These are phyloP conservation scores for Nestor notabilis DNA, from an alignment of 2,113 vertebrate genomes.

Conservation along the genomic window DNA sequence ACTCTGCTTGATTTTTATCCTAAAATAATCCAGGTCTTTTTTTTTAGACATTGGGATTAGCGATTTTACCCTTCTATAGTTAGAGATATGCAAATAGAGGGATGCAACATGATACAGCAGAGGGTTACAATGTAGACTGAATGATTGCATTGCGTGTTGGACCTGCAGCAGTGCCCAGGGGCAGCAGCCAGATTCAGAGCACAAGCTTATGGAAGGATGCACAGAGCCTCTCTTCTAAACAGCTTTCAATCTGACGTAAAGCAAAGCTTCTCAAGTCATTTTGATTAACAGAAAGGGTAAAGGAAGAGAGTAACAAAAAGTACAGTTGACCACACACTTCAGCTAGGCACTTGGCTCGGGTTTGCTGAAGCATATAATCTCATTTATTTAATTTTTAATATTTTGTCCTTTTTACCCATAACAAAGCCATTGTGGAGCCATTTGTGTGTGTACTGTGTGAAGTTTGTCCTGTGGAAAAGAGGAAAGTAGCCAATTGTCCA, in stretches of 20 bases:
- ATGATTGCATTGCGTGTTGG: background rate
- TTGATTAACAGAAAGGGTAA: background rate
- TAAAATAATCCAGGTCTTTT: background rate
- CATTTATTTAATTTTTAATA: background rate
- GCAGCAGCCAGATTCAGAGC: background rate
- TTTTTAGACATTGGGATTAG: background rate
- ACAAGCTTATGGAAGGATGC: background rate
- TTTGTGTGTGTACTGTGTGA: background rate
- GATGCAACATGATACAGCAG: background rate
- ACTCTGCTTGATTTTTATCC: slow-evolving; percentile 13
- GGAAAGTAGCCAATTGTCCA: background rate
- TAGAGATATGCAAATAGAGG: background rate
- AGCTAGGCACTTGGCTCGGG: background rate
- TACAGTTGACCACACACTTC: background rate
- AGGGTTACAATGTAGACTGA: background rate
- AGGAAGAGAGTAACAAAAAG: background rate
- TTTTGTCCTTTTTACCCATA: background rate
- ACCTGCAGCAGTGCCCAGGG: background rate
- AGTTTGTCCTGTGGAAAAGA: background rate
- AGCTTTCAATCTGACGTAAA: background rate
- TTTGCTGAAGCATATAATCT: background rate
- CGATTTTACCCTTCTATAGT: background rate
- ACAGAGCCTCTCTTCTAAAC: background rate
- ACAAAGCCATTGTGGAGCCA: background rate
- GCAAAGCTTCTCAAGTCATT: background rate